Evolutionary conservation across 2,888 invertebrate genomes (phyloP).

Genomic region (Pollenia amentaria): DNA sequence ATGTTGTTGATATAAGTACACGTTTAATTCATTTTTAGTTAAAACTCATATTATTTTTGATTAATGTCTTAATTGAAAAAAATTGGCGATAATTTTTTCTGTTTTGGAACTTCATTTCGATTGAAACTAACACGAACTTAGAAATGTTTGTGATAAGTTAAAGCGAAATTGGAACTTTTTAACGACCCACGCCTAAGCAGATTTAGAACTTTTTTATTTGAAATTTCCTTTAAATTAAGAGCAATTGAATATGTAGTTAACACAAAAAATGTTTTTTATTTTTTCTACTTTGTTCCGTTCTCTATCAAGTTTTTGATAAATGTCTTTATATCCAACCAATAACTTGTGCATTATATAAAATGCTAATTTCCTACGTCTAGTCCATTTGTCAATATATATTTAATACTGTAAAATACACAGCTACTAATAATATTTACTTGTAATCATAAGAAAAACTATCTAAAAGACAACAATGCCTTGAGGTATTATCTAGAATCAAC

Average conservation of each 20-base stretch:
- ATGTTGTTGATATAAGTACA: no score
- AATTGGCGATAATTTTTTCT: no score
- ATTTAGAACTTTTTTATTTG: no score
- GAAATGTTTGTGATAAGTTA: no score
- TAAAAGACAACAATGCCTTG: conserved; percentile 54
- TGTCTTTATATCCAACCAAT: conserved; percentile 58
- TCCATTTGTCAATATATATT: conserved; percentile 63
- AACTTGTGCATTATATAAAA: conserved; percentile 32
- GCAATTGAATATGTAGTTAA: neutral
- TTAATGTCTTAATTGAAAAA: no score
- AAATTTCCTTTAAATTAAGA: no score
- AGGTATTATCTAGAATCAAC: conserved; percentile 58
- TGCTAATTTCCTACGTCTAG: conserved; percentile 55
- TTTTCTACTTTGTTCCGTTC: conserved; percentile 15
- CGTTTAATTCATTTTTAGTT: no score
- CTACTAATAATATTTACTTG: neutral
- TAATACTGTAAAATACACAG: conserved; percentile 9
- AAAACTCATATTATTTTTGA: no score
- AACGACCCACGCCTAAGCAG: no score
- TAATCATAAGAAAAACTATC: conserved; percentile 25
- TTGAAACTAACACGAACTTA: no score
- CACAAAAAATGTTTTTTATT: neutral
- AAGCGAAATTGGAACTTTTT: no score
- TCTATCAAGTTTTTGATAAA: conserved; percentile 55
- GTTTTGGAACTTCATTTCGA: no score